These are phyloP conservation scores for Phlogophora meticulosa DNA, from an alignment of 2,888 invertebrate genomes.

Conservation along the genomic window DNA sequence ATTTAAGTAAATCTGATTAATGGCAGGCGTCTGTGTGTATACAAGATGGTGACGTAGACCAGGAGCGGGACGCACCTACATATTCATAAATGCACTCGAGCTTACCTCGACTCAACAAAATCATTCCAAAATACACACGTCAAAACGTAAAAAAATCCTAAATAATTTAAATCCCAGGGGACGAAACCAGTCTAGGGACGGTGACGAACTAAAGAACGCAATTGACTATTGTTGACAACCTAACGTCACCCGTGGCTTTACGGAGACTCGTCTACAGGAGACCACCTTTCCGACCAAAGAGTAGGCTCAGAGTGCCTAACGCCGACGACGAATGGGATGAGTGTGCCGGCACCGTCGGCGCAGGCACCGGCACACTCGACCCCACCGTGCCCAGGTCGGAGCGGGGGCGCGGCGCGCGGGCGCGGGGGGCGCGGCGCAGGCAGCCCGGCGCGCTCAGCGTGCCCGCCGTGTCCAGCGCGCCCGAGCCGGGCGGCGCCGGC, in stretches of 20 bases:
- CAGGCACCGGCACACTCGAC: conserved; percentile 91
- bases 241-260: conserved; percentile 18
- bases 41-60: background rate
- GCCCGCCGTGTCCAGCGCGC: conserved; percentile 86
- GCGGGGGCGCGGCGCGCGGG: conserved; percentile 85
- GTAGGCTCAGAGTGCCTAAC: conserved; percentile 94
- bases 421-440: conserved; percentile 81
- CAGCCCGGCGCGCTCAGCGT: conserved; percentile 79
- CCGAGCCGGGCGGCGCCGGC: conserved; percentile 92
- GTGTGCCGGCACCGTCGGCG: conserved; percentile 70
- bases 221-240: conserved; percentile 5
- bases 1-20: background rate
- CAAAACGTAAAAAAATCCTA: conserved; percentile 79
- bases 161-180: conserved; percentile 57
- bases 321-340: conserved; percentile 81
- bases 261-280: conserved; percentile 87
- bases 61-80: conserved; percentile 64
- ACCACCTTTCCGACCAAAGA: conserved; percentile 97
- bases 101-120: conserved; percentile 73
- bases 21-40: background rate
- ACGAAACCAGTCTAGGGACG: conserved; percentile 60
- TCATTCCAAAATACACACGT: conserved; percentile 79
- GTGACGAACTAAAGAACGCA: conserved; percentile 21
- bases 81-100: conserved; percentile 83
- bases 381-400: conserved; percentile 79